These are phyloP conservation scores for Pemphigus obesinymphae DNA, from an alignment of 1,140 invertebrate species.

Conservation along the genomic window DNA sequence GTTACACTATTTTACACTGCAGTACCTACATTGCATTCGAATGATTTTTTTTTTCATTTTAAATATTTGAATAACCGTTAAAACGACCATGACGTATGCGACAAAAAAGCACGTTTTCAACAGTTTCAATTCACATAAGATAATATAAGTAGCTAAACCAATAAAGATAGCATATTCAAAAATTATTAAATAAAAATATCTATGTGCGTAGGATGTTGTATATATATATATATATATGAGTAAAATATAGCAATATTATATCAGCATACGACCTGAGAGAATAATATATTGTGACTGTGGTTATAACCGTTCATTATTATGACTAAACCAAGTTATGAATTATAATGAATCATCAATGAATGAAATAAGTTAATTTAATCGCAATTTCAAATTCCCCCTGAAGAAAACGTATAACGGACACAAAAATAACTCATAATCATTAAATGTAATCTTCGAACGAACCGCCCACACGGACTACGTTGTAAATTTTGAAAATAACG, in stretches of 20 bases:
- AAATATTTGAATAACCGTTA: background rate
- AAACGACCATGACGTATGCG: background rate
- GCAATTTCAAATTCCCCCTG: background rate
- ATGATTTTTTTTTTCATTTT: background rate
- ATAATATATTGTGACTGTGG: background rate
- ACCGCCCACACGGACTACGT: too few species aligned
- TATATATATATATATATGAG: too few species aligned
- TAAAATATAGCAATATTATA: background rate
- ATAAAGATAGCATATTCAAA: background rate
- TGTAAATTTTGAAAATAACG: too few species aligned
- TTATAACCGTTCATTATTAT: background rate
- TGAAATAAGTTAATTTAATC: background rate
- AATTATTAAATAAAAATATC: background rate
- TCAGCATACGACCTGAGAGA: background rate
- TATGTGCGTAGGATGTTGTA: background rate
- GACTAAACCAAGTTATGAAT: background rate
- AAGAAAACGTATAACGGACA: too few species aligned
- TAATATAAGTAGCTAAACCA: too few species aligned
- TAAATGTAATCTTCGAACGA: too few species aligned
- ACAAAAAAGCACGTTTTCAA: background rate
- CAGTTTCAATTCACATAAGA: too few species aligned
- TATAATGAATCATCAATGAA: background rate
- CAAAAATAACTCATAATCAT: too few species aligned
- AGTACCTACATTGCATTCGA: too few species aligned
- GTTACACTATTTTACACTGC: background rate